Conservation (phyloP, 2,797 vertebrate species). For the Falco novaeseelandiae region DNA sequence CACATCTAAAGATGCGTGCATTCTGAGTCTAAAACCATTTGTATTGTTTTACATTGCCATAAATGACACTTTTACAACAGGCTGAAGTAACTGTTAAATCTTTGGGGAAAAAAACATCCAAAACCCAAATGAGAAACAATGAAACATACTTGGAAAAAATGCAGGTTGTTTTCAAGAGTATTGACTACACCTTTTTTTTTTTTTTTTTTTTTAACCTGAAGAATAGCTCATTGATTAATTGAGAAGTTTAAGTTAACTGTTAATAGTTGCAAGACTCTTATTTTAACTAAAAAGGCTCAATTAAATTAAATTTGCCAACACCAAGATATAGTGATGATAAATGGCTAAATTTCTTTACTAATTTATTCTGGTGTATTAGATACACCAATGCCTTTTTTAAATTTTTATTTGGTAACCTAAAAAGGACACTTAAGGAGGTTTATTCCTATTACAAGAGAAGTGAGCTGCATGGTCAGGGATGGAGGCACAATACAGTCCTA, state of each 20-base stretch:
- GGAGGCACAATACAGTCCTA: not conserved
- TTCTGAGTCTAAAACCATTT: not conserved
- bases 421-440: not conserved
- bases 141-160: not conserved
- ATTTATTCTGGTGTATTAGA: not conserved
- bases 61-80: not conserved
- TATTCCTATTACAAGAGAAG: not conserved
- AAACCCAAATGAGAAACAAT: not conserved
- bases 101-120: not conserved
- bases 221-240: not conserved
- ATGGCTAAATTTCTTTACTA: not conserved
- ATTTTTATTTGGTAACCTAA: not conserved
- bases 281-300: not conserved
- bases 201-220: not conserved
- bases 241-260: not conserved
- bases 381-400: not conserved
- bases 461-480: fast-evolving
- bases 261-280: not conserved
- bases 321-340: not conserved
- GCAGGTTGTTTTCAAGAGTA: not conserved
- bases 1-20: not conserved
- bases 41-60: not conserved
- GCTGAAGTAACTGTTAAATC: not conserved
- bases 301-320: not conserved
- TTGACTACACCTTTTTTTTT: not conserved